phyloP scores from a whole-genome alignment of 2,797 vertebrate species.

The Delichon dasypus region DNA sequence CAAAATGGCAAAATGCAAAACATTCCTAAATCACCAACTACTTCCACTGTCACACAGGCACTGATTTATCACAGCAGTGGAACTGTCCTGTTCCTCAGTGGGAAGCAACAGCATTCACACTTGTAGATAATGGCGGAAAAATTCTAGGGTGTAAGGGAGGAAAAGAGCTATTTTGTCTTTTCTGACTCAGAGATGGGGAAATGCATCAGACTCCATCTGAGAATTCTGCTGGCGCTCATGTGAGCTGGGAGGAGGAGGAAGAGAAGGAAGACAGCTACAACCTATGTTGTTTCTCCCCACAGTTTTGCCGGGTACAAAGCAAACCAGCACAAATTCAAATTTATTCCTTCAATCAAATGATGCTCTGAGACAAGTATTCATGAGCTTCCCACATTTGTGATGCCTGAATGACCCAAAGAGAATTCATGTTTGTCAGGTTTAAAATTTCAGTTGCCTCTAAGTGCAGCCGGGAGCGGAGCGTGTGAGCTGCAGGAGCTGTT shows the following conservation, averaged over 20 bases:
- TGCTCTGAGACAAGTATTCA: not conserved
- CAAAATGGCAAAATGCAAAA: not conserved
- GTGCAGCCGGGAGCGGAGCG: fast-evolving
- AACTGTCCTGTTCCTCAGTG: not conserved
- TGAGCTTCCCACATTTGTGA: not conserved
- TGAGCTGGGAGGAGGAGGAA: not conserved
- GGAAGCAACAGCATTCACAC: not conserved
- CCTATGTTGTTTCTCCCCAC: not conserved
- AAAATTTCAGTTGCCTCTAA: not conserved
- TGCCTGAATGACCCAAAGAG: not conserved
- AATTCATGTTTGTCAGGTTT: not conserved
- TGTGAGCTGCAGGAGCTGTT: not conserved
- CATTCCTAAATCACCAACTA: not conserved
- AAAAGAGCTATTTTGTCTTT: not conserved
- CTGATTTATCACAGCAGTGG: not conserved
- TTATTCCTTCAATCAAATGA: not conserved
- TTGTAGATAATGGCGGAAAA: not conserved
- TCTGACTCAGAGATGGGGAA: not conserved
- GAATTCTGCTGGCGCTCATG: not conserved
- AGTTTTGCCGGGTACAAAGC: not conserved
- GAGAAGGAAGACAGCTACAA: not conserved
- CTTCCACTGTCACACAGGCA: not conserved
- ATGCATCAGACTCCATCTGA: not conserved
- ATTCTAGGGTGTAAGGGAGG: not conserved
- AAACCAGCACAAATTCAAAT: not conserved